phyloP scores from a whole-genome alignment of 2,797 vertebrate genomes.

The Xyrichtys novacula region DNA sequence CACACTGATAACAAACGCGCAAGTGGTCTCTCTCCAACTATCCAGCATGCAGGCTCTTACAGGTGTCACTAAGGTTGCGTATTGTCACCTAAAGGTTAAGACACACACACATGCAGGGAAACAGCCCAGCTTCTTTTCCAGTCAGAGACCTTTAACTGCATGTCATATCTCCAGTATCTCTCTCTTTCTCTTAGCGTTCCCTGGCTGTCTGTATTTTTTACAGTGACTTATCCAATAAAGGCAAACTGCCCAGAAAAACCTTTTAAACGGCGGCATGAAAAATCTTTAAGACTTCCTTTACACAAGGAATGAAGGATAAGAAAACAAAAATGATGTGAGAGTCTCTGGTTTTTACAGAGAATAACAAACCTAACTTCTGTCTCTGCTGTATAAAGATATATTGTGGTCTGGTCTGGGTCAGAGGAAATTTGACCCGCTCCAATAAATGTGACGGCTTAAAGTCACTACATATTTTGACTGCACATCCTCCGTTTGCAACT shows the following conservation, averaged over 20 bases:
- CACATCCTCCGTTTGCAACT: background rate
- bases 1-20: too few species aligned
- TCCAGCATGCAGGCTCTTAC: too few species aligned
- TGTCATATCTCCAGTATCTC: background rate
- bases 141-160: background rate
- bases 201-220: constrained; percentile 9
- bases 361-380: constrained; percentile 1
- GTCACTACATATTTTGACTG: background rate
- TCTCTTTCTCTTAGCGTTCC: background rate
- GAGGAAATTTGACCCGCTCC: background rate
- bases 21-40: too few species aligned
- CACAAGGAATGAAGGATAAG: background rate
- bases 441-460: background rate
- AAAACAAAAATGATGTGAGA: background rate
- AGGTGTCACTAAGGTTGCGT: too few species aligned
- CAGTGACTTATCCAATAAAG: constrained; percentile 15
- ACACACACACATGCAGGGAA: background rate
- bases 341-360: background rate
- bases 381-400: background rate
- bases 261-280: constrained; percentile 2
- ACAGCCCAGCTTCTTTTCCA: background rate
- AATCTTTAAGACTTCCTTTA: constrained; percentile 21
- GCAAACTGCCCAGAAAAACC: background rate
- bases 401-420: background rate
- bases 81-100: background rate